Evolutionary conservation across 30 jellyfish, hydroid and myxozoan genomes (phyloP).

Genomic region (Phacellophora camtschatica): DNA sequence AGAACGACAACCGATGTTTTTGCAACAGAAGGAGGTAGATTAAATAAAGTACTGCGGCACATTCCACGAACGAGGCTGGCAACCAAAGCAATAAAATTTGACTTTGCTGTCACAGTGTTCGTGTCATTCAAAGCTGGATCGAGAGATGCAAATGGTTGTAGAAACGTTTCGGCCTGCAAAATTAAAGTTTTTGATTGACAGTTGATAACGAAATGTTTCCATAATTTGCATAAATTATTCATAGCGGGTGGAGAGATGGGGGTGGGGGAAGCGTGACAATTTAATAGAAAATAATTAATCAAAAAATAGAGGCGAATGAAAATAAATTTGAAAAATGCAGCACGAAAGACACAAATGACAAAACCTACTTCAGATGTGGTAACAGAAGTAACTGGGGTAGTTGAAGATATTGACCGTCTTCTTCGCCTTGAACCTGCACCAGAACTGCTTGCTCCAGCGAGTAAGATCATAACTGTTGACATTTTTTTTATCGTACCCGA

Average conservation of each 20-base stretch:
- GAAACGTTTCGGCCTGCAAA: constrained; percentile 25
- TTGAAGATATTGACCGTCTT: neutral
- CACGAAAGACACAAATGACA: no score
- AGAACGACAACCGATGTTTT: constrained; percentile 37
- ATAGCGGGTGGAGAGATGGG: no score
- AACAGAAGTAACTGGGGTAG: constrained; percentile 2
- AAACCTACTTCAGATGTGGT: no score
- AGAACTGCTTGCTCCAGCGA: neutral
- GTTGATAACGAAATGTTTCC: no score
- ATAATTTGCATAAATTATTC: no score
- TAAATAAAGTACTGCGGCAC: constrained; percentile 18
- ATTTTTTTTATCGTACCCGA: neutral
- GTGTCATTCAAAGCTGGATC: constrained; percentile 38
- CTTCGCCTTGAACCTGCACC: neutral
- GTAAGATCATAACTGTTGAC: neutral
- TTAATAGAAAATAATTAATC: no score
- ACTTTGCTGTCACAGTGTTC: constrained; percentile 3
- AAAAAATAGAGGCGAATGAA: no score
- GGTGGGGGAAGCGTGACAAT: no score
- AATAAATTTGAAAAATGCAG: no score
- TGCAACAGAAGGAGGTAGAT: constrained; percentile 41
- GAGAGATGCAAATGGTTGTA: neutral
- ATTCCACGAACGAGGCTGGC: constrained; percentile 7
- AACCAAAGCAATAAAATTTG: neutral
- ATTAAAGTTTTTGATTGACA: no score